phyloP scores from a whole-genome alignment of 2,888 invertebrate genomes.

The Chorisops tibialis region DNA sequence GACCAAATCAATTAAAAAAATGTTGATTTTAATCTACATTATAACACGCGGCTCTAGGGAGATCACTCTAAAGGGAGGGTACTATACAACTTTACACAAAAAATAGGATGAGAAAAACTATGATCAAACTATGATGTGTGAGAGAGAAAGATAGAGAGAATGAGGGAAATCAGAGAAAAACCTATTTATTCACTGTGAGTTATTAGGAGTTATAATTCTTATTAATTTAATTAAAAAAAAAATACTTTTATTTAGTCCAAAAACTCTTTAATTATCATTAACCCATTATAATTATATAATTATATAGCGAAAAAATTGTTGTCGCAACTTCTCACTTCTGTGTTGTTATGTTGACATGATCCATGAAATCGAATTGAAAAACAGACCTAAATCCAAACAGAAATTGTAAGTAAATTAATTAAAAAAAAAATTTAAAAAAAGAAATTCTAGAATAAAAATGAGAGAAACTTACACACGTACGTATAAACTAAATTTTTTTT shows the following conservation, averaged over 20 bases:
- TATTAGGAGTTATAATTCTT: constrained; percentile 15
- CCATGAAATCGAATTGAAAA: background rate
- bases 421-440: constrained; percentile 1
- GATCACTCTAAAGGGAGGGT: background rate
- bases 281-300: background rate
- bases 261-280: background rate
- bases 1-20: background rate
- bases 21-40: too few species aligned
- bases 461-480: constrained; percentile 14
- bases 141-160: constrained; percentile 2
- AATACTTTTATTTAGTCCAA: background rate
- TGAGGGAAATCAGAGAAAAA: background rate
- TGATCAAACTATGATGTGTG: background rate
- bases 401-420: constrained; percentile 21
- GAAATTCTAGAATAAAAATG: background rate
- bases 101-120: background rate
- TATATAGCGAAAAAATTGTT: constrained; percentile 5
- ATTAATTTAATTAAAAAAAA: background rate
- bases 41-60: too few species aligned
- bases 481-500: constrained; percentile 2
- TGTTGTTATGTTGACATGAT: constrained; percentile 1
- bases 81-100: background rate
- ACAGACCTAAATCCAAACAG: background rate
- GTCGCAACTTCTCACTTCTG: background rate
- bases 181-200: constrained; percentile 8